phyloP scores from a whole-genome alignment of 2,113 vertebrate genomes.

The Prionailurus viverrinus region DNA sequence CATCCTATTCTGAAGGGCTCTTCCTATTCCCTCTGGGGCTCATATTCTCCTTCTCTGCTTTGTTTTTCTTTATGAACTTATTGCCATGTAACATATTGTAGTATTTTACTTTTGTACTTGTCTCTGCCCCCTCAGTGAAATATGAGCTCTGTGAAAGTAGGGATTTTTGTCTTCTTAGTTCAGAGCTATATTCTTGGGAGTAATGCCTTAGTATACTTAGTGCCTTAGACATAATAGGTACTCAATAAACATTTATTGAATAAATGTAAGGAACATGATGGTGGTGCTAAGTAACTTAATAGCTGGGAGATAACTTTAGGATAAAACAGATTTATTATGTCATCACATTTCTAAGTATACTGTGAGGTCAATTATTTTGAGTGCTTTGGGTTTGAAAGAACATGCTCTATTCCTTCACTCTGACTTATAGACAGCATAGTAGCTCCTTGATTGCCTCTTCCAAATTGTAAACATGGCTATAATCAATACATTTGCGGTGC shows the following conservation, averaged over 20 bases:
- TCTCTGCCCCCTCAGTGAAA: neutral
- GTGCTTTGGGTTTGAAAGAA: neutral
- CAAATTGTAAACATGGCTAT: slow-evolving; percentile 26
- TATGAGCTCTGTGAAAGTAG: neutral
- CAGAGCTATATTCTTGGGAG: neutral
- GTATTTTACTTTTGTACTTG: slow-evolving; percentile 4
- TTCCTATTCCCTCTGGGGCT: neutral
- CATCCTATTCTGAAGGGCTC: neutral
- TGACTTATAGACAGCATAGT: neutral
- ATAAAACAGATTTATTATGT: neutral
- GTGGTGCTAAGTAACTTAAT: neutral
- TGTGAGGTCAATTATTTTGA: neutral
- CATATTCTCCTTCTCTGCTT: neutral
- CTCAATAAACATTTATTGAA: neutral
- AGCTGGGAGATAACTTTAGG: neutral
- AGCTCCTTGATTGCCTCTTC: slow-evolving; percentile 27
- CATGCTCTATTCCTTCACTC: slow-evolving; percentile 4
- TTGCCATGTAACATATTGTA: neutral
- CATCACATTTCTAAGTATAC: neutral
- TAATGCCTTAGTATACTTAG: neutral
- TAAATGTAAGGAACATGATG: neutral
- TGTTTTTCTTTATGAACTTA: slow-evolving; percentile 12
- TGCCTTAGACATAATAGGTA: neutral
- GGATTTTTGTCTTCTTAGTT: neutral
- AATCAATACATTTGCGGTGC: neutral